Base-by-base conservation (phyloP, 2,888 invertebrate species). In the Conistra vaccinii region DNA sequence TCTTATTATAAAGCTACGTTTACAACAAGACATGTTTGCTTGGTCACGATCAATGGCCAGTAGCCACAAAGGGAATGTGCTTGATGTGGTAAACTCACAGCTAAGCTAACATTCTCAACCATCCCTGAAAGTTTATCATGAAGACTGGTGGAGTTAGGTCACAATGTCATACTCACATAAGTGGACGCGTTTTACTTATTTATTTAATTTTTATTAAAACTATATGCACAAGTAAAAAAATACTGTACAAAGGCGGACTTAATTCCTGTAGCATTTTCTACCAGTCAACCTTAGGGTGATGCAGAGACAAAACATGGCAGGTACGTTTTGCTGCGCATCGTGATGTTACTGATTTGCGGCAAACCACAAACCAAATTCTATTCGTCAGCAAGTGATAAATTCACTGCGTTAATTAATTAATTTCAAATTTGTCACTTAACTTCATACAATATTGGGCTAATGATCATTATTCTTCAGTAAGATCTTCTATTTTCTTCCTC, bases 291-390 rank as follows among this genome's bases (percentile, higher is more conserved):
- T n/a, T n/a, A n/a, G n/a, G n/a, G n/a, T n/a, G n/a, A n/a, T n/a
- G n/a, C n/a, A n/a, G n/a, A n/a, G n/a, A n/a, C n/a, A n/a, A n/a
- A n/a, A n/a, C n/a, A n/a, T n/a, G n/a, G n/a, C n/a, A n/a, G n/a
- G n/a, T n/a, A 69, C 62, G 35, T 51, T 62, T 57, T 57, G 39
- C 29, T 42, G 26, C 32, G 20, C 23, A 53, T 35, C 14, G 35
- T 61, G 45, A 76, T 29, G 29, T 3, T 55, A n/a, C 17, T 70
- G 42, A 63, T 79, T 76, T 51, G 32, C 26, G 57, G 48, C 9
- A 6, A 32, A 77, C 57, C 80, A 42, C 62, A 53, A 29, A 35
- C 12, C 23, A 23, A 67, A 55, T 35, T 39, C 20, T 14, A 42
- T 57, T 29, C 29, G 26, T 62, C 62, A 78, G 61, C 48, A 42